phyloP scores from a whole-genome alignment of 1,140 invertebrate species.

The Drosophila sp. region DNA sequence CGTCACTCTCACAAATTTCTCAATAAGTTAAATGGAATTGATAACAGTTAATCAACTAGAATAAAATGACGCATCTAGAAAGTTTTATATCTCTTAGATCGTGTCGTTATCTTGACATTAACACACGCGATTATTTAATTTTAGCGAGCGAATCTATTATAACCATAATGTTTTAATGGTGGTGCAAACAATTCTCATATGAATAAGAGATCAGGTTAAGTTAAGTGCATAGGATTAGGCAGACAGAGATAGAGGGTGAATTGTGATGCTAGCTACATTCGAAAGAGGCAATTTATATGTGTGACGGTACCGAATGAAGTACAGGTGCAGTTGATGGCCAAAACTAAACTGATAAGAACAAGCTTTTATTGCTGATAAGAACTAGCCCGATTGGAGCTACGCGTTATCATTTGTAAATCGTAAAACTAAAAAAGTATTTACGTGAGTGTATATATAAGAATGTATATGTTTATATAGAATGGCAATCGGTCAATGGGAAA shows the following conservation, averaged over 20 bases:
- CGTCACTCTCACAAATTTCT: no score
- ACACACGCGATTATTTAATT: neutral
- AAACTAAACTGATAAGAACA: slow-evolving; percentile 34
- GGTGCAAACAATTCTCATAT: neutral
- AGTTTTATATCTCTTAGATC: slow-evolving; percentile 1
- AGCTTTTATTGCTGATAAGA: slow-evolving; percentile 44
- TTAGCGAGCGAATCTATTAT: neutral
- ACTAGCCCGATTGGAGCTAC: slow-evolving; percentile 17
- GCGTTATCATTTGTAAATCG: slow-evolving; percentile 39
- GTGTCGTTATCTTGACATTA: neutral
- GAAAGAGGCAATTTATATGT: neutral
- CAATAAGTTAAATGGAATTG: no score
- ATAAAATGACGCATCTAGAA: slow-evolving; percentile 12
- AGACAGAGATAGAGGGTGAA: neutral
- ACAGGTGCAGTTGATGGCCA: slow-evolving; percentile 22
- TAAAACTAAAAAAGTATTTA: slow-evolving; percentile 31
- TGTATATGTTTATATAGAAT: slow-evolving; percentile 12
- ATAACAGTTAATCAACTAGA: no score
- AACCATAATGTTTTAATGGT: neutral
- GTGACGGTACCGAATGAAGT: neutral
- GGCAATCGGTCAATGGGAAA: slow-evolving; percentile 26
- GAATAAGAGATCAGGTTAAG: neutral
- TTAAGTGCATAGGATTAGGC: neutral
- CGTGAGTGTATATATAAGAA: neutral
- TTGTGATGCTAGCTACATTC: slow-evolving; percentile 8